Evolutionary conservation across 2,888 invertebrate genomes (phyloP), one percentile per base, ranked within the genome.

Genomic region (Mystacides longicornis): DNA sequence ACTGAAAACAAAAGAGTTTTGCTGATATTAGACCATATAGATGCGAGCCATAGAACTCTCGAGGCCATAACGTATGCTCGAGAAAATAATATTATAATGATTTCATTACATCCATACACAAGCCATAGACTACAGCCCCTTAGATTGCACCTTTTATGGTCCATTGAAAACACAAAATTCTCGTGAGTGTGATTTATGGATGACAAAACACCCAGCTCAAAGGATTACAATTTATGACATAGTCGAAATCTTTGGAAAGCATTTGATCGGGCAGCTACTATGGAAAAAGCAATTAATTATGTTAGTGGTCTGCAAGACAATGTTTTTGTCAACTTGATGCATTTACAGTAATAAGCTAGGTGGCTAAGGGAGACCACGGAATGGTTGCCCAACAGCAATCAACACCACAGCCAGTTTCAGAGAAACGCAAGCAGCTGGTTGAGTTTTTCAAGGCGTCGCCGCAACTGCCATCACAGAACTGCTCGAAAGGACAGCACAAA

Each of bases 251-350:
- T n/a, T n/a, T n/a, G n/a, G n/a, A n/a, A n/a, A n/a, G n/a, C n/a
- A n/a, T n/a, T n/a, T n/a, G n/a, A n/a, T n/a, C n/a, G n/a, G n/a
- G 14, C 31, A 31, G 14, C 7, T 9, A 7, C 9, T 7, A 14
- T 9, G 31, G 14, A 31, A 14, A 31, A 7, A 31, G 7, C 9
- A 14, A 9, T 31, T 9, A 9, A 31, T n/a, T 5, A 43, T n/a
- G 43, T 43, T 43, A 43, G 43, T 18, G 43, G 43, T 43, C 43
- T 43, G 43, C 16, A 43, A 43, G 43, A 43, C 43, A 43, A 18
- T 16, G 43, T 43, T 43, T 27, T 43, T 43, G 43, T 43, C 43
- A 43, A 43, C 43, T 43, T 43, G 43, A 16, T 7, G 14, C 7
- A 16, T 43, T 43, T 43, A 43, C 43, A 14, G 43, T 31, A 16